Evolutionary conservation across 2,888 invertebrate species (phyloP), one percentile per base, ranked within the genome.

Genomic region (Zelleria hepariella): DNA sequence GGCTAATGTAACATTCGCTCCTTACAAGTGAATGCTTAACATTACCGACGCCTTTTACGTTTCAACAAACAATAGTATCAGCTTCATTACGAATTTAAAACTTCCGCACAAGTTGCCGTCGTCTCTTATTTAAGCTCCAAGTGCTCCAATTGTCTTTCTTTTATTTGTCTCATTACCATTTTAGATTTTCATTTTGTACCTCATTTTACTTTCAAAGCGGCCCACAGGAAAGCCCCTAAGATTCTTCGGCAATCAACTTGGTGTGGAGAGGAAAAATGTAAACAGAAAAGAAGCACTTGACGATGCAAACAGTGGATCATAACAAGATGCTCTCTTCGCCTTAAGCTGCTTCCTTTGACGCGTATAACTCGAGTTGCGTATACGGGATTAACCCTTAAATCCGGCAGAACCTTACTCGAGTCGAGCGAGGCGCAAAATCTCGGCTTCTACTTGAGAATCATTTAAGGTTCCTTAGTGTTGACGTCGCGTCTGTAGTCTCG

Each of bases 211-310:
- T 55, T 55, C 55, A 55, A 32, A 24, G 10, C 25, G 10, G 5
- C 8, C 21, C 21, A 4, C 62, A 65, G 66, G 32, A 15, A 15
- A 42, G 15, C 15, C 32, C 32, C 4, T 15, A 15, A 42, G 15
- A 42, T 42, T 15, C 15, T 10, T 42, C 32, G 32, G 32, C 32
- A 42, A 42, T 42, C 32, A 42, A 42, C 32, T 10, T 42, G 32
- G 32, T 15, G 32, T 15, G 32, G 4, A 42, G 32, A 15, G 15
- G 32, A 42, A 42, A 42, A 42, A 42, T 42, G 15, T 42, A 42
- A 42, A 42, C 32, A 42, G 32, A 4, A 42, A 42, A 42, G 15
- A 15, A 15, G 32, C 15, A 42, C 32, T 42, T 42, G 32, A 15
- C 10, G 32, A 42, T 42, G 32, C 10, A 4, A 42, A 15, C 10